Conservation (phyloP, 2,113 vertebrate genomes). For the Datnioides undecimradiatus region DNA sequence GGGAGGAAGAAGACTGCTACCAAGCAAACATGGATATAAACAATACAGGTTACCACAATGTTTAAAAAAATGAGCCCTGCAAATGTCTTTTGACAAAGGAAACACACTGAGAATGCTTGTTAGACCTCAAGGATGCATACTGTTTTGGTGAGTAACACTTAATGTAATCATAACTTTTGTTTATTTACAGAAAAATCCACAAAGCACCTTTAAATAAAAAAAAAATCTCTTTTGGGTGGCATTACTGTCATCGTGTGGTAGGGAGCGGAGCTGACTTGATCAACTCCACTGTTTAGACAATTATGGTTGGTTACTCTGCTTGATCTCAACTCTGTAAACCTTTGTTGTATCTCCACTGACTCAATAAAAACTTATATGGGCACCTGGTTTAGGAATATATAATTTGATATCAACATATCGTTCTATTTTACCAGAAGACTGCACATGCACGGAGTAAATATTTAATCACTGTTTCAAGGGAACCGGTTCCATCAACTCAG, state of each 20-base stretch:
- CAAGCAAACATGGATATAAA: not conserved
- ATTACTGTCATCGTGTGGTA: not conserved
- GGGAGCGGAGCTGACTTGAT: not conserved
- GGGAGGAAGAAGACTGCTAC: not conserved
- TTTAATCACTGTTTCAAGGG: too few species aligned
- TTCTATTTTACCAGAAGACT: too few species aligned
- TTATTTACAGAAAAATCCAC: slow-evolving; percentile 3
- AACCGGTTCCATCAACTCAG: not conserved
- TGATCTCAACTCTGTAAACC: not conserved
- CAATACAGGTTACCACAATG: not conserved
- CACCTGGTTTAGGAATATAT: too few species aligned
- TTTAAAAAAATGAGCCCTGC: not conserved
- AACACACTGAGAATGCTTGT: not conserved
- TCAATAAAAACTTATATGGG: too few species aligned
- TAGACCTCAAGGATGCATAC: not conserved
- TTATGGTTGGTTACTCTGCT: not conserved
- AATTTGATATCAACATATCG: too few species aligned
- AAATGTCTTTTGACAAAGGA: not conserved
- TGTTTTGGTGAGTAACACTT: not conserved
- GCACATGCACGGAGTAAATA: too few species aligned
- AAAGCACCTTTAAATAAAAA: not conserved
- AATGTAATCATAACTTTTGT: slow-evolving; percentile 3
- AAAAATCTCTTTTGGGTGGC: not conserved
- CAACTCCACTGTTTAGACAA: not conserved
- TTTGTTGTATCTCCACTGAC: not conserved